A percentile compares a stretch with the other conserved stretches of the same genome.
phyloP scores from a whole-genome alignment of 2,888 invertebrate species.

The Cremastinae sp. region DNA sequence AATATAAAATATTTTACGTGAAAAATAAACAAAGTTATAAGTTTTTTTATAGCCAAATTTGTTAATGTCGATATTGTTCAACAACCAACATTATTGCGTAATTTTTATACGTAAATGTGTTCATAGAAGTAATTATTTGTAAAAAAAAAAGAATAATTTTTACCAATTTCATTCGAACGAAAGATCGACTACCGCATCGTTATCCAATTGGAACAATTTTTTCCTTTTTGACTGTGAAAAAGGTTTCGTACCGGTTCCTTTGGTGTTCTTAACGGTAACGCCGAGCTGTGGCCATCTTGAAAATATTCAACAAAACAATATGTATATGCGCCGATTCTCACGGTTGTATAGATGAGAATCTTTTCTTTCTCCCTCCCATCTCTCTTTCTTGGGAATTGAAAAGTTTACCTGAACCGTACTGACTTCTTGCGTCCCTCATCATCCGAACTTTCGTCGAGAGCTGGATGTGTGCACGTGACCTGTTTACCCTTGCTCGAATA shows the following conservation, averaged over 20 bases:
- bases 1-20: not conserved
- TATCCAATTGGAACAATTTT: constrained; percentile 46
- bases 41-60: no score
- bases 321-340: not conserved
- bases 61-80: no score
- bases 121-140: constrained; percentile 5
- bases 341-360: not conserved
- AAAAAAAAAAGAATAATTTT: constrained; percentile 11
- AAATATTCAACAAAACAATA: constrained; percentile 4
- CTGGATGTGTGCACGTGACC: constrained; percentile 43
- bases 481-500: constrained; percentile 6
- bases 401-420: constrained; percentile 35
- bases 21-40: not conserved
- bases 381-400: not conserved
- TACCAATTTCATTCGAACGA: not conserved
- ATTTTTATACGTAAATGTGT: constrained; percentile 15
- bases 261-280: constrained; percentile 37
- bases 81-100: not conserved
- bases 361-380: no score
- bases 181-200: constrained; percentile 46
- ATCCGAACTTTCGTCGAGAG: constrained; percentile 30
- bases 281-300: constrained; percentile 59
- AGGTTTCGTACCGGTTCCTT: not conserved
- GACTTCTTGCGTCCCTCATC: constrained; percentile 45
- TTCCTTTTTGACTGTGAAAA: constrained; percentile 30